Base-by-base conservation (phyloP, 2,888 invertebrate species). In the Aphodius granarius region DNA sequence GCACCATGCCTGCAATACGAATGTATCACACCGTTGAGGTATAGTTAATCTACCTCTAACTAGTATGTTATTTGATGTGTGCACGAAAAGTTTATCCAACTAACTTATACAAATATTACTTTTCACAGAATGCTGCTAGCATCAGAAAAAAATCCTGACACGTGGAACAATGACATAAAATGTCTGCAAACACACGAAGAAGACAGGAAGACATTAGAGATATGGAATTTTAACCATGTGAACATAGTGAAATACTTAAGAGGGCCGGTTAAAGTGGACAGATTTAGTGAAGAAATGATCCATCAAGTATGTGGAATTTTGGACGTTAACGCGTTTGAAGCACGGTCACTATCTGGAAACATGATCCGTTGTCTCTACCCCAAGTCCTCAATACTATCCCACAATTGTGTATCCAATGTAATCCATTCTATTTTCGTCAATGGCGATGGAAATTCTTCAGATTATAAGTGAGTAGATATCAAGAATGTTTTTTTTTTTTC, bases 351-450 rank as follows among this genome's bases (percentile, higher is more conserved):
- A 0, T 89, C 89, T 43, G 94, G 94, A 0, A 91, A 91, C 83
- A 89, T 91, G 18, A 89, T 95, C 1, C 90, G 95, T 77, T 95
- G 94, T 13, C 86, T 96, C n/a, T 96, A 94, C 85, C 95, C 95
- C 0, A 91, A 90, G 75, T 88, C 94, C 5, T 91, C 93, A 3
- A 89, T 96, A 77, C 89, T 95, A 80, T 94, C 95, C 0, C 96
- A 96, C 85, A 93, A 91, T 82, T 96, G 96, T 84, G 91, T 95
- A 1, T 93, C 95, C 1, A 96, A 96, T 84, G 94, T 95, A 66
- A 91, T 92, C 15, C 94, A 96, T 83, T 92, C 92, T 62, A 92
- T 95, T 78, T 86, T 23, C 19, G 75, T 43, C 23, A 66, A 66
- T 22, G 76, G 64, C 15, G 74, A 73, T 64, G 75, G 75, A 20